Evolutionary conservation across 2,888 invertebrate genomes (phyloP).

Genomic region (Eutolmus rufibarbis): DNA sequence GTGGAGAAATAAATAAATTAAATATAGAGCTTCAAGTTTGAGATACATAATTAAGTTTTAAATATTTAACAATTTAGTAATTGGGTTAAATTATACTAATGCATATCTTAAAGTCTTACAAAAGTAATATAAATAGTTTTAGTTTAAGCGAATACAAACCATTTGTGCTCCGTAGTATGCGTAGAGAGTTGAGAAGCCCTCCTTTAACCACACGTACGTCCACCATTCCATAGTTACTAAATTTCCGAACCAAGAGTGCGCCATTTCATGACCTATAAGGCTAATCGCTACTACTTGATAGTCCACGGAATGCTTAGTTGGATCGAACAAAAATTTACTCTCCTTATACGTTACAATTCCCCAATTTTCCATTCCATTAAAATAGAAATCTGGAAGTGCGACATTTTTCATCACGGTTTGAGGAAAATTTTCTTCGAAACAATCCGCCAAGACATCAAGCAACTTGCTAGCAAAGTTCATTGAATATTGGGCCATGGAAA

Average conservation of each 20-base stretch:
- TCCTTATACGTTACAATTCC: constrained; percentile 68
- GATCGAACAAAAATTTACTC: background rate
- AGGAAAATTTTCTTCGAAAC: constrained; percentile 20
- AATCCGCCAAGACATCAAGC: constrained; percentile 10
- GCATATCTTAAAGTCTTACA: too few species aligned
- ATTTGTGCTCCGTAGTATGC: constrained; percentile 40
- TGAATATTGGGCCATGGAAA: constrained; percentile 66
- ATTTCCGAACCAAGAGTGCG: constrained; percentile 80
- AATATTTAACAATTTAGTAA: too few species aligned
- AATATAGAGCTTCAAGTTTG: too few species aligned
- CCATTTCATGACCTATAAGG: constrained; percentile 65
- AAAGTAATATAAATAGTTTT: background rate
- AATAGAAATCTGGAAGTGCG: constrained; percentile 79
- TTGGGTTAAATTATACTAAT: too few species aligned
- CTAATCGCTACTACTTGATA: background rate
- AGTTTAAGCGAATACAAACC: constrained; percentile 18
- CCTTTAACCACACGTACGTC: constrained; percentile 73
- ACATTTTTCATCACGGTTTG: constrained; percentile 63
- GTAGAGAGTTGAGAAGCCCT: constrained; percentile 71
- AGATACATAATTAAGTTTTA: too few species aligned
- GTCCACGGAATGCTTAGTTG: background rate
- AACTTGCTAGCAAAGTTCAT: constrained; percentile 53
- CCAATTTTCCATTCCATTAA: constrained; percentile 82
- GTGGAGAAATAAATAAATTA: too few species aligned
- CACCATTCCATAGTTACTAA: constrained; percentile 72